These are phyloP conservation scores for Spizaetus ornatus DNA, from an alignment of 2,113 vertebrate genomes.

Conservation along the genomic window DNA sequence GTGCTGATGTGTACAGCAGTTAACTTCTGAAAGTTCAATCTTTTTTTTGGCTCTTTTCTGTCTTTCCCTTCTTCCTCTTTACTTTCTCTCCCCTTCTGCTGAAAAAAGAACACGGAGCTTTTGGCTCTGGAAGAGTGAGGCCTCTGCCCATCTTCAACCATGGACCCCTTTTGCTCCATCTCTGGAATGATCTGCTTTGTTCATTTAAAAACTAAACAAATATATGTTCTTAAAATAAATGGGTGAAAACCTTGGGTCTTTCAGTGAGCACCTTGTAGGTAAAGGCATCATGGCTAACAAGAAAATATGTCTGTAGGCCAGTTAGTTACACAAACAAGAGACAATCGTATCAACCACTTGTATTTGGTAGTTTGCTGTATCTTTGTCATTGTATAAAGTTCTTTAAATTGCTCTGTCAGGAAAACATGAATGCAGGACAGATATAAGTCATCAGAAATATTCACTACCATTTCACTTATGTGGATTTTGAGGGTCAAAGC, in stretches of 20 bases:
- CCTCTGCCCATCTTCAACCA: background rate
- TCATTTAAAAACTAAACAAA: background rate
- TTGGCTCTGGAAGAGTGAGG: background rate
- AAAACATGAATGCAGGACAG: constrained; percentile 28
- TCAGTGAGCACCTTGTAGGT: background rate
- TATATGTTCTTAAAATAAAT: background rate
- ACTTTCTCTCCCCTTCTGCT: background rate
- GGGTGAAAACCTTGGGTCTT: background rate
- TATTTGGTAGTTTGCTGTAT: background rate
- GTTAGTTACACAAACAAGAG: constrained; percentile 16
- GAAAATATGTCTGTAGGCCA: background rate
- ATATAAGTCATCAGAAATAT: constrained; percentile 56
- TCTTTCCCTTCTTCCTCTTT: background rate
- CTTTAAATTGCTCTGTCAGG: constrained; percentile 39
- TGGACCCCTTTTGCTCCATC: rapidly evolving
- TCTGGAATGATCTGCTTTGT: background rate
- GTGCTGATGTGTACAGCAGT: background rate
- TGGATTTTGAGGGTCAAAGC: constrained; percentile 60
- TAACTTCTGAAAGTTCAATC: background rate
- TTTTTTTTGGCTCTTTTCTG: background rate
- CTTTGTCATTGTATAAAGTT: constrained; percentile 10
- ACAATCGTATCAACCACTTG: background rate
- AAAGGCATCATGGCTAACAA: background rate
- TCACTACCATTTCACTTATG: constrained; percentile 16
- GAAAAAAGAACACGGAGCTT: background rate